Evolutionary conservation across 2,797 vertebrate species (phyloP), one percentile per base, ranked within the genome.

Genomic region (Pseudomugil gertrudae): DNA sequence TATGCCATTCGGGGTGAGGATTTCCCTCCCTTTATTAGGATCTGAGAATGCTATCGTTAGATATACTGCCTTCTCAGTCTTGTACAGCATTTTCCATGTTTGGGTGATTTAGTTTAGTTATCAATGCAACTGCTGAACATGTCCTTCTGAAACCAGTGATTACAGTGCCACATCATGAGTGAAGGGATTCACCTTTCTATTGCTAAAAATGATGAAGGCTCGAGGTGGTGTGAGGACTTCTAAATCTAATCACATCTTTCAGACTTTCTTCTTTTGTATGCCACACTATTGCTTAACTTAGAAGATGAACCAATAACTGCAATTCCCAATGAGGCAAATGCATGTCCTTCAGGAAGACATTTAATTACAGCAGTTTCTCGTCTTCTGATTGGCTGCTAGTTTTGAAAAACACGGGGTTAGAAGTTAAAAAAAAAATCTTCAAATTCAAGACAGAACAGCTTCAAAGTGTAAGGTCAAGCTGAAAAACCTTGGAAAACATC

Each of bases 21-120:
- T 24, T 63, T 60, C 14, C 10, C 24, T 72, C 24, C 13, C 1
- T 57, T 63, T 9, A 24, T 26, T 54, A 30, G 21, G 9, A 68
- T 54, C 13, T 17, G 0, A 9, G 13, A 43, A 51, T 0, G n/a
- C 23, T 24, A 29, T 21, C 36, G 23, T 32, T 29, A 19, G 2
- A 45, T n/a, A 24, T 13, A 32, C 26, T 36, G 45, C 5, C 2
- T 19, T 14, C 30, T 63, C 0, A 27, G 26, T 57, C 21, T n/a
- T 48, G 36, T 21, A 7, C 9, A 13, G 57, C n/a, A 29, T 19
- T 48, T 70, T 58, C 23, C 10, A 19, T 13, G 2, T 17, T 6
- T 9, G 29, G 13, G 17, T 9, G 0, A 11, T 53, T 54, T 3
- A 26, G 6, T 17, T 63, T 7, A 23, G n/a, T n/a, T n/a, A 47